These are phyloP conservation scores for Dermolepida albohirtum DNA, from an alignment of 2,888 invertebrate species.

Conservation along the genomic window DNA sequence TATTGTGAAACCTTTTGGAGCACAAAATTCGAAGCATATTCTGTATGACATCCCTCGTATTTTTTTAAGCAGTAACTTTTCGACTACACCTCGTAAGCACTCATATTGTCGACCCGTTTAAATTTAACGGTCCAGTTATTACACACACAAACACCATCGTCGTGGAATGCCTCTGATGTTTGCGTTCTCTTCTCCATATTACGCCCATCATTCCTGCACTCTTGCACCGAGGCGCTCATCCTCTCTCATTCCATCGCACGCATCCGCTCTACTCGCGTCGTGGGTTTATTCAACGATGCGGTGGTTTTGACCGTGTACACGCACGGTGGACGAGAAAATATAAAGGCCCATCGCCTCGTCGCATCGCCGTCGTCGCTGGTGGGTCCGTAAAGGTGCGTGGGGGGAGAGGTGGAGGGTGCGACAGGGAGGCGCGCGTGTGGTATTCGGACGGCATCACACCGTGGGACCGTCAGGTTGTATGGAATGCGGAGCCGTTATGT, in stretches of 20 bases:
- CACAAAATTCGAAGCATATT: too few relatives aligned
- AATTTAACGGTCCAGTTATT: constrained; percentile 24
- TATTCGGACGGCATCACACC: constrained; percentile 29
- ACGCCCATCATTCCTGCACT: constrained; percentile 1
- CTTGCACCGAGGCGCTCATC: background rate
- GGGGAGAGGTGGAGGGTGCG: constrained; percentile 7
- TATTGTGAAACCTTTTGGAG: too few relatives aligned
- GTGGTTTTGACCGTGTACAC: background rate
- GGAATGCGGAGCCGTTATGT: constrained; percentile 44
- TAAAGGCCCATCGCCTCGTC: background rate
- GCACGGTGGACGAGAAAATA: background rate
- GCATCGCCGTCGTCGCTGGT: background rate
- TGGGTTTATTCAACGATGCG: background rate
- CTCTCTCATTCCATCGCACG: background rate
- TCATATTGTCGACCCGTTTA: constrained; percentile 2
- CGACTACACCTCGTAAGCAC: too few relatives aligned
- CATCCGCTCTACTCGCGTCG: too few relatives aligned
- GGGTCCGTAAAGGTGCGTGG: background rate
- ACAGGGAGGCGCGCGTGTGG: constrained; percentile 19
- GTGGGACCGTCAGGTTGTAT: constrained; percentile 40
- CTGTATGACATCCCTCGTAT: too few relatives aligned
- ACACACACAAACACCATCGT: background rate
- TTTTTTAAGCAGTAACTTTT: too few relatives aligned
- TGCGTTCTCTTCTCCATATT: constrained; percentile 3
- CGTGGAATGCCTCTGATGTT: constrained; percentile 15